Percentiles rank a stretch among this genome's conserved stretches.
Conservation (phyloP, 2,888 invertebrate genomes). For the Taenaris catops region DNA sequence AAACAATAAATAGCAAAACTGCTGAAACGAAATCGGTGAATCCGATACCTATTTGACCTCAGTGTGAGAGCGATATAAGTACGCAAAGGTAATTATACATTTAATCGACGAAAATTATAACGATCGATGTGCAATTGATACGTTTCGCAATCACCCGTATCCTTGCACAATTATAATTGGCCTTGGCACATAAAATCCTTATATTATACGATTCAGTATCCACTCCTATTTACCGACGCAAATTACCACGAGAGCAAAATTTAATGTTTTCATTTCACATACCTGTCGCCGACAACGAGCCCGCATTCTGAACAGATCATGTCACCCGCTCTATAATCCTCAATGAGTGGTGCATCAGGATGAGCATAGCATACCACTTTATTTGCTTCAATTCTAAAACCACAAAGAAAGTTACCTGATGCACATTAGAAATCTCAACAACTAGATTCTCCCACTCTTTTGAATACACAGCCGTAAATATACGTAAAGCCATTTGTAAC, state of each 20-base stretch:
- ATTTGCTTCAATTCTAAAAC: slow-evolving; percentile 84
- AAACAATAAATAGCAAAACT: too few relatives aligned
- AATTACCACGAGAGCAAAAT: slow-evolving; percentile 5
- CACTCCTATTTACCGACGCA: slow-evolving; percentile 10
- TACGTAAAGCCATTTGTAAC: slow-evolving; percentile 44
- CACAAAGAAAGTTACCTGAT: slow-evolving; percentile 38
- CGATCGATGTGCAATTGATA: slow-evolving; percentile 15
- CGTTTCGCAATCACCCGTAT: slow-evolving; percentile 16
- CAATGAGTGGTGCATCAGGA: slow-evolving; percentile 97
- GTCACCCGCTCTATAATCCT: slow-evolving; percentile 99
- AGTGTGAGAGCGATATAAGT: too few relatives aligned
- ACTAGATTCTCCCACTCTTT: slow-evolving; percentile 30
- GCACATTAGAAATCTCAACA: slow-evolving; percentile 45
- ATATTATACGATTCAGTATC: slow-evolving; percentile 11
- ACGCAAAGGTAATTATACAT: slow-evolving; percentile 2
- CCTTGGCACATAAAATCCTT: slow-evolving; percentile 22
- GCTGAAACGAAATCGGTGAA: too few relatives aligned
- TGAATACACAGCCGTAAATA: slow-evolving; percentile 35
- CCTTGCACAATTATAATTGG: slow-evolving; percentile 20
- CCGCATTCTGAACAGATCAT: slow-evolving; percentile 99
- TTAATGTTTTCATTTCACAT: slow-evolving; percentile 35
- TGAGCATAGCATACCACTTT: slow-evolving; percentile 95
- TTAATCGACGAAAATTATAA: slow-evolving; percentile 13
- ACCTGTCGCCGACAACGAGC: slow-evolving; percentile 99
- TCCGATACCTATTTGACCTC: too few relatives aligned